Evolutionary conservation across 23 tunicate species (phyloP), one percentile per base, ranked within the genome.

Genomic region (Styela clava): DNA sequence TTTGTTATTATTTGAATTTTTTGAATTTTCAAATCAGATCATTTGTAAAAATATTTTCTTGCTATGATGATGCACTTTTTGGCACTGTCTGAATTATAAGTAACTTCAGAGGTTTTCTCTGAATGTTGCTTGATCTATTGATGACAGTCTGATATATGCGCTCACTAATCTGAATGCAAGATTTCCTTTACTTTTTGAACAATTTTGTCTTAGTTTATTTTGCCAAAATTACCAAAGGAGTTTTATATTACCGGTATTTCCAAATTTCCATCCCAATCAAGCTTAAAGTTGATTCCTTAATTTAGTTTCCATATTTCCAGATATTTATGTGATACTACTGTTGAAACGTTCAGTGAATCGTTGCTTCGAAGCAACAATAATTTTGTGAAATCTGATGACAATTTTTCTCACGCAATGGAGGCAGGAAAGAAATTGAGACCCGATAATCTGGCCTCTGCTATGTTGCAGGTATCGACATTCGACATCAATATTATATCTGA

Each of bases 401-500:
- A 21, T 52, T 18, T 64, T 5, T 12, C 16, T 36, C 16, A 36
- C 18, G 81, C 37, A 0, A 44, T 76, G 65, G 81, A 76, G n/a
- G 81, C 81, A 21, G 81, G 81, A 18, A 52, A 29, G 29, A 25
- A 29, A 0, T 52, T 76, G 18, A 36, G 81, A 26, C 81, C 81
- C 18, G 81, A 76, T 44, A 27, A 36, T 27, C n/a, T 76, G 28
- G 81, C 81, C 12, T 21, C 5, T 51, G 81, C 64, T 22, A 76
- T 76, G 33, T 44, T 76, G n/a, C 65, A 76, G 64, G 81, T 76
- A 16, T n/a, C 20, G 64, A 61, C 21, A n/a, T n/a, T n/a, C n/a
- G n/a, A n/a, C n/a, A n/a, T n/a, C n/a, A n/a, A n/a, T n/a, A n/a
- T n/a, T n/a, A n/a, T n/a, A n/a, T n/a, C n/a, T n/a, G n/a, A n/a